Conservation (phyloP, 1,140 invertebrate species). For the Fragariocoptes setiger region DNA sequence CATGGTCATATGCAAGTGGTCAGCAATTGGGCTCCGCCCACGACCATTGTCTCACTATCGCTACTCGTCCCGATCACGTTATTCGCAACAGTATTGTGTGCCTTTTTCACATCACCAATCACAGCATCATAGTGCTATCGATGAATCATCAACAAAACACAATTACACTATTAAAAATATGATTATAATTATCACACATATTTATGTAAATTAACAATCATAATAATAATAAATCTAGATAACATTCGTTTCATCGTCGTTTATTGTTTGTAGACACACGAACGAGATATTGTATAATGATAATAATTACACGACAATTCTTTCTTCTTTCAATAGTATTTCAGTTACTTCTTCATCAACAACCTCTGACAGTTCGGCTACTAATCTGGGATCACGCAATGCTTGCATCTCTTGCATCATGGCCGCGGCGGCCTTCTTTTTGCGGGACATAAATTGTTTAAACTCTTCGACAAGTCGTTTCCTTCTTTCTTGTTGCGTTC, state of each 20-base stretch:
- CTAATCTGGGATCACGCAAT: slow-evolving; percentile 44
- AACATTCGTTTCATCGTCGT: too few relatives aligned
- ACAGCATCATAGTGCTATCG: too few relatives aligned
- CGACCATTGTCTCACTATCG: too few relatives aligned
- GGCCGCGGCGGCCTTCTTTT: slow-evolving; percentile 31
- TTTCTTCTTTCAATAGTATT: neutral
- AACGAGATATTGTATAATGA: neutral
- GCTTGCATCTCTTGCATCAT: slow-evolving; percentile 40
- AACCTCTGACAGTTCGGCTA: neutral
- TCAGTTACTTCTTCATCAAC: neutral
- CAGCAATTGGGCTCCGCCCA: too few relatives aligned
- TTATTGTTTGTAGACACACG: neutral
- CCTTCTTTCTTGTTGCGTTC: slow-evolving; percentile 80
- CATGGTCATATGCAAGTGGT: neutral
- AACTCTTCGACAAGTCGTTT: slow-evolving; percentile 58
- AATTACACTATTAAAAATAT: too few relatives aligned
- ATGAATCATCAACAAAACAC: too few relatives aligned
- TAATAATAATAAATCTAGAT: too few relatives aligned
- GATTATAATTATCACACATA: too few relatives aligned
- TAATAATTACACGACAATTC: slow-evolving; percentile 3
- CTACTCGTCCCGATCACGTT: too few relatives aligned
- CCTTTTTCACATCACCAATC: too few relatives aligned
- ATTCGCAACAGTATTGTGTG: too few relatives aligned
- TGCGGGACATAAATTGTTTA: slow-evolving; percentile 40
- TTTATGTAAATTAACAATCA: too few relatives aligned